Evolutionary conservation across 2,888 invertebrate genomes (phyloP), one percentile per base, ranked within the genome.

Genomic region (Andrena fulva): DNA sequence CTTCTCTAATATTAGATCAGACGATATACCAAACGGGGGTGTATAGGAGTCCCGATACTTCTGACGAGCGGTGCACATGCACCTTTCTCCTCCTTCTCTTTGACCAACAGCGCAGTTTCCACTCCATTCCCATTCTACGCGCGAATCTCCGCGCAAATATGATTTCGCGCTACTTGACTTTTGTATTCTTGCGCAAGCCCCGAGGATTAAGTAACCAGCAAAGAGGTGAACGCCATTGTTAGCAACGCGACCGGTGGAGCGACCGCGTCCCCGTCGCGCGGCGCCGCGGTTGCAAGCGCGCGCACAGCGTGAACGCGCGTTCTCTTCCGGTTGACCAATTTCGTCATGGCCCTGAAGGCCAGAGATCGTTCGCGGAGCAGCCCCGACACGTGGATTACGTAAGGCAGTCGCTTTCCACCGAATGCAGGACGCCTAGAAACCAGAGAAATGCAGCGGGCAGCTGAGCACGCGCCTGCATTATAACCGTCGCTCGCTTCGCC

Each of bases 391-490:
- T 50, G 67, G 27, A 67, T 87, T 87, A 80, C 85, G 85, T 82
- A 87, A 87, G 67, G 60, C 69, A 64, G 56, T 79, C 79, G 77
- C 63, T 82, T 83, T 78, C 71, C 73, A 27, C 33, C 78, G 81
- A 81, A 78, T 86, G 74, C 75, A 60, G 75, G 72, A 63, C 80
- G 82, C 67, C 80, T 71, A 74, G 78, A 83, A 81, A 84, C 70
- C 81, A 75, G 79, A 76, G 82, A 87, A 87, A 85, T 88, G 85
- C 84, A 79, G 83, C 73, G 50, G 72, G 59, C 33, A 64, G 8
- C 56, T 62, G 20, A 60, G 63, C 66, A 48, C 56, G 50, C 66
- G 75, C 60, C 67, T 50, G 75, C 80, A 82, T 82, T 86, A 76
- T 82, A 72, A 60, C 68, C 70, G 75, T 59, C 72, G 35, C 76